Evolutionary conservation across 1,140 invertebrate genomes (phyloP).

Genomic region (Sitophilus oryzae): DNA sequence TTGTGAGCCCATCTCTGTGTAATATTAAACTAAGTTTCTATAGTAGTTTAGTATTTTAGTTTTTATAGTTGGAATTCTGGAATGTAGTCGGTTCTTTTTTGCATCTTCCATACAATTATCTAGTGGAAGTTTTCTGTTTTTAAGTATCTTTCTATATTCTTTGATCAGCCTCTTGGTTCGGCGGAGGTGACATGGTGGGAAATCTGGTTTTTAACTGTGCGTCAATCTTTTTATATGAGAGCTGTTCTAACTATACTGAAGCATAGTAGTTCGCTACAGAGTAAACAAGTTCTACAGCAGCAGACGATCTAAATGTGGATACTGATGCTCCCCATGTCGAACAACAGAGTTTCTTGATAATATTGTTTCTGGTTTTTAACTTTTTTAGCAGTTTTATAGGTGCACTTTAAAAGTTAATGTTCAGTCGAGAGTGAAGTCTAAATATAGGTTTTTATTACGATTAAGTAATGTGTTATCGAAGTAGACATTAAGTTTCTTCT

Average conservation of each 20-base stretch:
- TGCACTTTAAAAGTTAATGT: background rate
- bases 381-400: too few relatives aligned
- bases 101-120: too few relatives aligned
- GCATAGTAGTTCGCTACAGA: too few relatives aligned
- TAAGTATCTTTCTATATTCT: constrained; percentile 12
- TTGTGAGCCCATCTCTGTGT: too few relatives aligned
- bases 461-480: constrained; percentile 8
- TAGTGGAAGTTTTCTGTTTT: constrained; percentile 9
- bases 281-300: too few relatives aligned
- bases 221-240: background rate
- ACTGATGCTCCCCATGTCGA: constrained; percentile 3
- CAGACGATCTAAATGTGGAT: too few relatives aligned
- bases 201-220: constrained; percentile 4
- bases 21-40: too few relatives aligned
- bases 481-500: constrained; percentile 5
- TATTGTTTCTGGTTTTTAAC: constrained; percentile 13
- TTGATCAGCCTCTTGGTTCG: background rate
- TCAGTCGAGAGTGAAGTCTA: background rate
- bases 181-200: constrained; percentile 11
- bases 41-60: too few relatives aligned
- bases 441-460: background rate
- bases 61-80: too few relatives aligned
- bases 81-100: too few relatives aligned
- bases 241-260: background rate
- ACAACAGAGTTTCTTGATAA: too few relatives aligned